A percentile compares a stretch with the other conserved stretches of the same genome.
Evolutionary conservation across 2,113 vertebrate genomes (phyloP).

Genomic region (Tragelaphus buxtoni): DNA sequence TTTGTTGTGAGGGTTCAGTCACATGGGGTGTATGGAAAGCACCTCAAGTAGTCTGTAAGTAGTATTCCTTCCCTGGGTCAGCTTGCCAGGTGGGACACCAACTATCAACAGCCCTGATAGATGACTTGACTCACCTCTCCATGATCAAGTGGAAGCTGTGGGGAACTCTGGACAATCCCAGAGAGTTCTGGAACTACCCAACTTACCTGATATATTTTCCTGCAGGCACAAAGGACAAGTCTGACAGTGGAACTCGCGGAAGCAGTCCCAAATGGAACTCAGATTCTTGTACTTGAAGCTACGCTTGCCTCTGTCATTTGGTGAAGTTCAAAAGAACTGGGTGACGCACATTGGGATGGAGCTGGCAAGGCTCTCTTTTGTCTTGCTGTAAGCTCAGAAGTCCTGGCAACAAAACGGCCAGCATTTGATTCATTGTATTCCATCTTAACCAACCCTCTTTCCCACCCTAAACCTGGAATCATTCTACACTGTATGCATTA

Average conservation of each 20-base stretch:
- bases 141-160: neutral
- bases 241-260: neutral
- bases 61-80: neutral
- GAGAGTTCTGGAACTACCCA: slow-evolving; percentile 39
- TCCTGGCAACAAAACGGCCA: neutral
- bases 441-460: neutral
- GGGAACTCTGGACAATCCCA: neutral
- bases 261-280: slow-evolving; percentile 10
- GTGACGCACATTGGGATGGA: slow-evolving; percentile 51
- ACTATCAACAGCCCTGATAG: neutral
- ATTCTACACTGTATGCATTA: neutral
- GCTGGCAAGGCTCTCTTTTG: neutral
- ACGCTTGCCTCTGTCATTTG: slow-evolving; percentile 31
- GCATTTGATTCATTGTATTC: neutral
- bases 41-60: rapidly evolving
- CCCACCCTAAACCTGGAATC: slow-evolving; percentile 9
- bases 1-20: neutral
- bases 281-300: slow-evolving; percentile 38
- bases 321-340: slow-evolving; percentile 38
- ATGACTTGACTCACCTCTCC: neutral
- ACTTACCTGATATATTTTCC: neutral
- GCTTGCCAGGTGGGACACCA: neutral
- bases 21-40: neutral
- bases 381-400: neutral
- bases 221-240: neutral